Evolutionary conservation across 2,888 invertebrate species (phyloP).

Genomic region (Orthosia gracilis): DNA sequence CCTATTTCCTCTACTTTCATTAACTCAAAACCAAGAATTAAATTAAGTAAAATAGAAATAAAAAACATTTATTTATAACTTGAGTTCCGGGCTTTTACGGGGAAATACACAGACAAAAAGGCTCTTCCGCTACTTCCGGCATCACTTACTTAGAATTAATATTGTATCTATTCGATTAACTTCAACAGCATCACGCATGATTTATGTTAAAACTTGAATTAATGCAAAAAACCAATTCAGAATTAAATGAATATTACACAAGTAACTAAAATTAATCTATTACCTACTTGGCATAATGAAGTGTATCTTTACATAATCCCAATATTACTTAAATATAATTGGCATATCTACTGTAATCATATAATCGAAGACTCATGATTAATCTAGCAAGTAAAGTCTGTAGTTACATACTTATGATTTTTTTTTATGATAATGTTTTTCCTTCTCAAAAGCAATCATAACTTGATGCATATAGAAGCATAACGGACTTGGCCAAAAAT

Average conservation of each 20-base stretch:
- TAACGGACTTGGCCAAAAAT: too few species aligned
- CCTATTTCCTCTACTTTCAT: neutral
- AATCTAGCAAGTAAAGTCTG: neutral
- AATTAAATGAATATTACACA: conserved; percentile 39
- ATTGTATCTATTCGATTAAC: conserved; percentile 26
- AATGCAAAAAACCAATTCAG: neutral
- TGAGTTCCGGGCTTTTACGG: conserved; percentile 15
- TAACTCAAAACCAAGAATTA: neutral
- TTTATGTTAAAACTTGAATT: conserved; percentile 10
- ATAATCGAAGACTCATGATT: conserved; percentile 1
- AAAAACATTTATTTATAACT: neutral
- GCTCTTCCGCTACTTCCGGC: conserved; percentile 33
- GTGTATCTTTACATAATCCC: conserved; percentile 30
- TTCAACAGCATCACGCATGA: conserved; percentile 8
- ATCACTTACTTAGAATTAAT: conserved; percentile 26
- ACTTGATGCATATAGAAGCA: too few species aligned
- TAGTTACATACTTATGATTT: too few species aligned
- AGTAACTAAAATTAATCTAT: conserved; percentile 15
- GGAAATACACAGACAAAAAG: conserved; percentile 9
- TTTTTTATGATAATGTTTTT: too few species aligned
- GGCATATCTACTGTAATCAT: conserved; percentile 11
- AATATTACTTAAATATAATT: conserved; percentile 10
- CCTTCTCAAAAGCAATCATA: neutral
- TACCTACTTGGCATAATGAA: conserved; percentile 14
- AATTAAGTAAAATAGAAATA: neutral